Conservation (phyloP, 2,113 vertebrate species). For the Dasyprocta punctata region DNA sequence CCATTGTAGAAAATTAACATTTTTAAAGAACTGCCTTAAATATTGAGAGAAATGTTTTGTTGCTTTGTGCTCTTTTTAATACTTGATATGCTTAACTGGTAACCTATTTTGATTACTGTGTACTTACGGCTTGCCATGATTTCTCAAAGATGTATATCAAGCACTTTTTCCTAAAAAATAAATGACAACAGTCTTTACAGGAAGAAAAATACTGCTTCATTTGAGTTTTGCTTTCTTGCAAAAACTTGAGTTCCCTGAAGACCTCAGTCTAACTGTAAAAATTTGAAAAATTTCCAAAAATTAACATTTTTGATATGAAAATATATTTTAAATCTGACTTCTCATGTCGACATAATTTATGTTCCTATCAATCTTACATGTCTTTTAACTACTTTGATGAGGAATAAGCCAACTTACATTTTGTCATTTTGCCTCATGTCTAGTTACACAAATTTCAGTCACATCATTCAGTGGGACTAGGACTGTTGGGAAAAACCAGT, state of each 20-base stretch:
- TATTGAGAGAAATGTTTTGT: background rate
- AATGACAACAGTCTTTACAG: background rate
- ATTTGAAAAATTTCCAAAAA: background rate
- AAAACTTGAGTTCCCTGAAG: background rate
- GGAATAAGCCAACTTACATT: background rate
- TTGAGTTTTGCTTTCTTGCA: conserved; percentile 13
- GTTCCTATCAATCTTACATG: background rate
- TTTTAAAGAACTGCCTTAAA: background rate
- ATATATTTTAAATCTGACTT: background rate
- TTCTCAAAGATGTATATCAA: conserved; percentile 12
- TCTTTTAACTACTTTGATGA: background rate
- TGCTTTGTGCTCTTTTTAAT: background rate
- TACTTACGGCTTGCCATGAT: conserved; percentile 27
- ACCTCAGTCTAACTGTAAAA: background rate
- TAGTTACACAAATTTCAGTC: background rate
- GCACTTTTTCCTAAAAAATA: background rate
- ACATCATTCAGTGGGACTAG: background rate
- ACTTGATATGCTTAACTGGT: background rate
- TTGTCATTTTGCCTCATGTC: background rate
- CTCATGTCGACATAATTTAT: background rate
- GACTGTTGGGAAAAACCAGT: background rate
- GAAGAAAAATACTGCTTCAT: background rate
- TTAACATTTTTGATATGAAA: background rate
- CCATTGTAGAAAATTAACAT: background rate
- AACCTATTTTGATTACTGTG: background rate